Conservation (phyloP, 2,113 vertebrate genomes). For the Cynopterus brachyotis region DNA sequence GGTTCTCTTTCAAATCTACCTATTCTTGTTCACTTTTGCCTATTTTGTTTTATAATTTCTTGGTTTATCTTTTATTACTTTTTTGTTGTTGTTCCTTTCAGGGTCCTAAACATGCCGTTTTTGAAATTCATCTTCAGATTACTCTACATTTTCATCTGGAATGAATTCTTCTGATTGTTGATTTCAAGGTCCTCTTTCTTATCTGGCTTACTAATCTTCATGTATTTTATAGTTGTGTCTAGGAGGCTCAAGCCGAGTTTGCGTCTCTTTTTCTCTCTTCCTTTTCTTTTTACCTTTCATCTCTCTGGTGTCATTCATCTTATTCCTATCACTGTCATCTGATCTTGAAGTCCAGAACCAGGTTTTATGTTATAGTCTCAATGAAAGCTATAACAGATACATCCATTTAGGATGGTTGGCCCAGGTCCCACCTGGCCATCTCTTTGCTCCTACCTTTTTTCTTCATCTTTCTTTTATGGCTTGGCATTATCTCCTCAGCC, state of each 20-base stretch:
- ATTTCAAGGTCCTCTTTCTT: neutral
- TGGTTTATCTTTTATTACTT: neutral
- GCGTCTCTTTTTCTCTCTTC: neutral
- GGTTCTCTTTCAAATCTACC: neutral
- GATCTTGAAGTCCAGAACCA: neutral
- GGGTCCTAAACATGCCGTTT: neutral
- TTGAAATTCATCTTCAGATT: conserved; percentile 16
- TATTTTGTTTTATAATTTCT: conserved; percentile 1
- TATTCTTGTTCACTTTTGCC: neutral
- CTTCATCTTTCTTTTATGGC: neutral
- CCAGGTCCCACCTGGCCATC: neutral
- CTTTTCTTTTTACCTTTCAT: neutral
- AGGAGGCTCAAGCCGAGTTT: neutral
- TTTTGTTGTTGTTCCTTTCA: neutral
- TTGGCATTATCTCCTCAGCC: neutral
- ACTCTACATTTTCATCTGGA: neutral
- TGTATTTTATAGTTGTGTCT: neutral
- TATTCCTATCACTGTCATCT: neutral
- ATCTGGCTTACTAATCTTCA: neutral
- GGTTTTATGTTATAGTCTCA: neutral
- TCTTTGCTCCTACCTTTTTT: neutral
- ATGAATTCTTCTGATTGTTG: neutral
- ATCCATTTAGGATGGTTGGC: neutral
- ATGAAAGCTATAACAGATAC: neutral
- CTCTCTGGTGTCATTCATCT: neutral